Base-by-base conservation (phyloP, 2,113 vertebrate genomes). In the Ornithorhynchus anatinus region DNA sequence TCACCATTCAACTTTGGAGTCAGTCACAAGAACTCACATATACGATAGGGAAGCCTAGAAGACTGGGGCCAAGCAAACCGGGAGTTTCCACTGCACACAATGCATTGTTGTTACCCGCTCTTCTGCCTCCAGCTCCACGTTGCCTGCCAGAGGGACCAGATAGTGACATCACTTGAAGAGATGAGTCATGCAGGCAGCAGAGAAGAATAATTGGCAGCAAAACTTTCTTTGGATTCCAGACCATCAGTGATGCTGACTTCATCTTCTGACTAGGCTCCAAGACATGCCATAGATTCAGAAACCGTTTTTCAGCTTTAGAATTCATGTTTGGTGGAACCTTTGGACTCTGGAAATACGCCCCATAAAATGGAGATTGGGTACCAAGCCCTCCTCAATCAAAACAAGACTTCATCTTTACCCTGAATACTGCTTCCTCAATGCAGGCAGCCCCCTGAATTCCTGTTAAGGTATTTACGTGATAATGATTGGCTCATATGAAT, bases 201-300 rank as follows among this genome's bases (percentile, higher is more conserved):
- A 42, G 57, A 72, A 75, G 72, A 47, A 67, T 50, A 75, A 39
- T 54, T 81, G 72, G 36, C 69, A 35, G 19, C 37, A 59, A 19
- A 33, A 60, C 32, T 61, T 70, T 40, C 35, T 29, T 42, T 37
- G 37, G 47, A 50, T 50, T 27, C 45, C 74, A 75, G 37, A 33
- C 20, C 53, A 78, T 77, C 79, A 80, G 69, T 40, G 29, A 70
- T 51, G 70, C 60, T 87, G 66, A 59, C 52, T 36, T 81, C 69
- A 81, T 75, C 60, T 61, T 72, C n/a, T 70, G 59, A n/a, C n/a
- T n/a, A n/a, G n/a, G 48, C 52, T 64, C 54, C 15, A 25, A 56
- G 11, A 39, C 63, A 25, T 25, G 72, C 44, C 69, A 38, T 56
- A 17, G 9, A 63, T 37, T 56, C 63, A 57, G 37, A 69, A 57